Conservation (phyloP, 2,113 vertebrate genomes). For the Hyperoodon ampullatus region DNA sequence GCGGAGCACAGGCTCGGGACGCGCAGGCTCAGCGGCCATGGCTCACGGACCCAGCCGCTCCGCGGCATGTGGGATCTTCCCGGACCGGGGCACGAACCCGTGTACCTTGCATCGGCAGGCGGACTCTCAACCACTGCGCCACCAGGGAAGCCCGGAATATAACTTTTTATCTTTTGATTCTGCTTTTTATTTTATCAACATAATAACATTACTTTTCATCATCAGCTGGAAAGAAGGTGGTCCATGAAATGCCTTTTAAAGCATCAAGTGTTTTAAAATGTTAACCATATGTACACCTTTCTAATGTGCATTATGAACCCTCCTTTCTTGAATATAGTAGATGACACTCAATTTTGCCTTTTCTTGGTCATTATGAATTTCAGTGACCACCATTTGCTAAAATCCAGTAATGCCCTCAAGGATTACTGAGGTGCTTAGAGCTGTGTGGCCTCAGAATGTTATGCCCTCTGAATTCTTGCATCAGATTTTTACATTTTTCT, state of each 20-base stretch:
- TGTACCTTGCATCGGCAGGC: too few relatives aligned
- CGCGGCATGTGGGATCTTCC: too few relatives aligned
- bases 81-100: too few relatives aligned
- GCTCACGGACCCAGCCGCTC: too few relatives aligned
- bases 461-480: not conserved
- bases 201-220: not conserved
- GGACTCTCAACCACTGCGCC: too few relatives aligned
- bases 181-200: constrained; percentile 47
- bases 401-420: not conserved
- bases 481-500: not conserved
- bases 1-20: too few relatives aligned
- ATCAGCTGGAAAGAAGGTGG: constrained; percentile 16
- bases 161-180: not conserved
- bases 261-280: constrained; percentile 44
- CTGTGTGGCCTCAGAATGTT: not conserved
- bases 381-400: not conserved
- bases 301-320: not conserved
- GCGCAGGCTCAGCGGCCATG: too few relatives aligned
- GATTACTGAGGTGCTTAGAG: not conserved
- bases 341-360: constrained; percentile 28
- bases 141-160: too few relatives aligned
- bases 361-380: not conserved
- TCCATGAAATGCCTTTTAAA: constrained; percentile 46
- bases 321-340: constrained; percentile 8
- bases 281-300: not conserved